Conservation (phyloP, 2,888 invertebrate species). For the Dione juno region DNA sequence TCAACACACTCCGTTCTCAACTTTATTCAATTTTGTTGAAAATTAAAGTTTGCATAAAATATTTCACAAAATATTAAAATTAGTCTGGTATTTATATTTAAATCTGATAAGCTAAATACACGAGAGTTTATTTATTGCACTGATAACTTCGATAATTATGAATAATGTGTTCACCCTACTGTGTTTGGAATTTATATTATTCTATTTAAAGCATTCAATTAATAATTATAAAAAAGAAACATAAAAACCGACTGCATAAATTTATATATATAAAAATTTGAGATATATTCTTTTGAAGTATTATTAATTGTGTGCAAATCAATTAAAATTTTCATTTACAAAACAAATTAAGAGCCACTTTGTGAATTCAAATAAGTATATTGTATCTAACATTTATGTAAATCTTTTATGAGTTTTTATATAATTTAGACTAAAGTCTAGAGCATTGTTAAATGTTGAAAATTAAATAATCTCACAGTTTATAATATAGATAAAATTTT, state of each 20-base stretch:
- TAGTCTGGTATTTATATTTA: background rate
- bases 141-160: background rate
- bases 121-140: conserved; percentile 1
- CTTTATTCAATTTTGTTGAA: too few relatives aligned
- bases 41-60: too few relatives aligned
- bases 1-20: too few relatives aligned
- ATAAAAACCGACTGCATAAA: too few relatives aligned
- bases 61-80: background rate
- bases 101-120: conserved; percentile 13
- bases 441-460: background rate
- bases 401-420: conserved; percentile 7
- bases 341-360: background rate
- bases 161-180: background rate
- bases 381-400: background rate
- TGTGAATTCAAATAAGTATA: background rate
- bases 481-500: background rate
- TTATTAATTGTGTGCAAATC: background rate
- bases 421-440: background rate
- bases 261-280: too few relatives aligned
- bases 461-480: conserved; percentile 19
- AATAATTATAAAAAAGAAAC: too few relatives aligned
- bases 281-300: background rate
- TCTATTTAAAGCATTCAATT: background rate
- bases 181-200: background rate
- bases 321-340: background rate